Percentiles rank a stretch among this genome's conserved stretches.
Conservation (phyloP, 2,113 vertebrate species). For the Murina feae region DNA sequence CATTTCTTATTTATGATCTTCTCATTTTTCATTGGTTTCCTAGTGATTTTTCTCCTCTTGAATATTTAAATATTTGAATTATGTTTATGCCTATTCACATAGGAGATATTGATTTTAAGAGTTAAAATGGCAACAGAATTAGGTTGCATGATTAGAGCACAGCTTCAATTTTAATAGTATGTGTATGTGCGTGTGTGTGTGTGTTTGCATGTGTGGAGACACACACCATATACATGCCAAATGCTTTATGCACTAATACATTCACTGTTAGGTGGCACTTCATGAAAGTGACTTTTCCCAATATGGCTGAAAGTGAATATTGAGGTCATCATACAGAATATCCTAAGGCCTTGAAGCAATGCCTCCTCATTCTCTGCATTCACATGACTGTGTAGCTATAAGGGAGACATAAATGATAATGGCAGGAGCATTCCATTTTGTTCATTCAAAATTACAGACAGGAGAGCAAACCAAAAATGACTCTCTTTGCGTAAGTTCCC, state of each 20-base stretch:
- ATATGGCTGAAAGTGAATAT: slow-evolving; percentile 65
- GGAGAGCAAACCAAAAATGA: slow-evolving; percentile 5
- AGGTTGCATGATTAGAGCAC: background rate
- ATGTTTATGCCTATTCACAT: background rate
- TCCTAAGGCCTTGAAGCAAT: slow-evolving; percentile 66
- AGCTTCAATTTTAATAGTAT: background rate
- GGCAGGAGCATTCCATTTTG: background rate
- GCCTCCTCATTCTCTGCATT: slow-evolving; percentile 40
- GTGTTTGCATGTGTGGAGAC: background rate
- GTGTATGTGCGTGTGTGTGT: background rate
- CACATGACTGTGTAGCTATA: background rate
- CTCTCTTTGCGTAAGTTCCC: background rate
- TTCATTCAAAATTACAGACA: background rate
- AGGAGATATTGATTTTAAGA: background rate
- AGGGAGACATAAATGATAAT: slow-evolving; percentile 33
- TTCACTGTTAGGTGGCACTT: slow-evolving; percentile 48
- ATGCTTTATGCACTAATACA: slow-evolving; percentile 42
- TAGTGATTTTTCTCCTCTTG: slow-evolving; percentile 1
- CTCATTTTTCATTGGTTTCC: slow-evolving; percentile 18
- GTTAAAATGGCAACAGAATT: slow-evolving; percentile 7
- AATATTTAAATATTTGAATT: slow-evolving; percentile 43
- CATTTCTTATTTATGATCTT: slow-evolving; percentile 8
- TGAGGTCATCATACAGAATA: slow-evolving; percentile 32
- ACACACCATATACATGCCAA: background rate
- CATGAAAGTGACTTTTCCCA: slow-evolving; percentile 49